Conservation (phyloP, 2,888 invertebrate species). For the Pseudococcus jackbeardsleyi region DNA sequence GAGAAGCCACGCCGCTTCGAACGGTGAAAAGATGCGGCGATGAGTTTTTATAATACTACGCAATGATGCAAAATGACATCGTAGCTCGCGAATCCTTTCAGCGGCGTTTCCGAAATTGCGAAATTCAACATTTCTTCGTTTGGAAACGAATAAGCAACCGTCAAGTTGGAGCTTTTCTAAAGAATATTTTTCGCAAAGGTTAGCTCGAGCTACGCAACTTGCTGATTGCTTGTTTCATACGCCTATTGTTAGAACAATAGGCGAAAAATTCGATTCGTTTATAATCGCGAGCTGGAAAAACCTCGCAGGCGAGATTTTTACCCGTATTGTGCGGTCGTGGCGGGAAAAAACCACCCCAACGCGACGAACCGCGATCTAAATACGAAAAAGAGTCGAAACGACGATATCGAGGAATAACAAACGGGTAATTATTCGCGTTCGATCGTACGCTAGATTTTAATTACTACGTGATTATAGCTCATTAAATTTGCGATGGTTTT, state of each 20-base stretch:
- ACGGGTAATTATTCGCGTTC: constrained; percentile 14
- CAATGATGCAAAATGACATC: not conserved
- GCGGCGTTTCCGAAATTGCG: not conserved
- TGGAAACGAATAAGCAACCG: not conserved
- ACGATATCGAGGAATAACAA: not conserved
- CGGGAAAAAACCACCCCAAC: not conserved
- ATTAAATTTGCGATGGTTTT: constrained; percentile 47
- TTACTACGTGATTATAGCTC: constrained; percentile 34
- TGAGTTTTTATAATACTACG: not conserved
- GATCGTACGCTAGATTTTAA: constrained; percentile 13
- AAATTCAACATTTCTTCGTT: constrained; percentile 4
- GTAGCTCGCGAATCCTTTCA: not conserved
- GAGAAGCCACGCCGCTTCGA: not conserved
- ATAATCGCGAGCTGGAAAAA: not conserved
- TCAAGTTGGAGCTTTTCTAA: not conserved
- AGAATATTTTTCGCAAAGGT: not conserved
- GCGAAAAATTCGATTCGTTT: not conserved
- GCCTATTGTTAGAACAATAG: not conserved
- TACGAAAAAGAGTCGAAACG: not conserved
- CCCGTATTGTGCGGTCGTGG: not conserved
- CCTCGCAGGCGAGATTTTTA: not conserved
- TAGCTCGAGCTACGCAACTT: not conserved
- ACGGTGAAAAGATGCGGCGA: not conserved
- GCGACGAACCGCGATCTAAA: constrained; percentile 15
- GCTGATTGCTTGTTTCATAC: not conserved